These are phyloP conservation scores for Echeneis naucrates DNA, from an alignment of 2,797 vertebrate species.

Conservation along the genomic window DNA sequence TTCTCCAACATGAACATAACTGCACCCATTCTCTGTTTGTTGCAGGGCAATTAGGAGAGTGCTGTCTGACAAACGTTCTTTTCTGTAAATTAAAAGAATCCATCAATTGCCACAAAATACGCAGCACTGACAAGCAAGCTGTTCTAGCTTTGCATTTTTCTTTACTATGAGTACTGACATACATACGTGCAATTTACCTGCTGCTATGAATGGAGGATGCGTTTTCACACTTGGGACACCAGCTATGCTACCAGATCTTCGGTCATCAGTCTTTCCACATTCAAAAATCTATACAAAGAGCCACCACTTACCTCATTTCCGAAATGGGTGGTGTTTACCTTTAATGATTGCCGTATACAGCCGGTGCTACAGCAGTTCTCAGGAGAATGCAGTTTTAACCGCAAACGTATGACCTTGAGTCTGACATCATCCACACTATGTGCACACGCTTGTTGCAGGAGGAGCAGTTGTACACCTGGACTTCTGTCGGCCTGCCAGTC, in stretches of 20 bases:
- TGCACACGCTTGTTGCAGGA: slow-evolving; percentile 79
- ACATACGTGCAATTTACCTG: neutral
- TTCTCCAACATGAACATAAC: neutral
- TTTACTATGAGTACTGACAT: neutral
- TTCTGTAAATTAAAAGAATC: neutral
- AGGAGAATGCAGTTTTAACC: neutral
- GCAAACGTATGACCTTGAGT: slow-evolving; percentile 5
- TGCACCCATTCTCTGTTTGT: neutral
- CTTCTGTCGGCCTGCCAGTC: slow-evolving; percentile 90
- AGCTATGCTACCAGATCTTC: too few species aligned
- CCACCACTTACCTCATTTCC: neutral
- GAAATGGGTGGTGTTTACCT: slow-evolving; percentile 18
- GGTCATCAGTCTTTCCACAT: slow-evolving; percentile 29
- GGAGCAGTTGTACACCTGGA: slow-evolving; percentile 95
- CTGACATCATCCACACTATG: neutral
- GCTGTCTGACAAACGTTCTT: neutral
- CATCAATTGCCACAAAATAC: neutral
- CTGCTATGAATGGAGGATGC: neutral
- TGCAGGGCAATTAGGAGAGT: neutral
- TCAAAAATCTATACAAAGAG: neutral
- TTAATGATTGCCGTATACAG: neutral
- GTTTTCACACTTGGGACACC: neutral
- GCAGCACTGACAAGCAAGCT: neutral
- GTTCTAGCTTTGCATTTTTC: neutral
- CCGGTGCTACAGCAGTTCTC: neutral